phyloP scores from a whole-genome alignment of 1,140 invertebrate species.

The Epicauta chinensis region DNA sequence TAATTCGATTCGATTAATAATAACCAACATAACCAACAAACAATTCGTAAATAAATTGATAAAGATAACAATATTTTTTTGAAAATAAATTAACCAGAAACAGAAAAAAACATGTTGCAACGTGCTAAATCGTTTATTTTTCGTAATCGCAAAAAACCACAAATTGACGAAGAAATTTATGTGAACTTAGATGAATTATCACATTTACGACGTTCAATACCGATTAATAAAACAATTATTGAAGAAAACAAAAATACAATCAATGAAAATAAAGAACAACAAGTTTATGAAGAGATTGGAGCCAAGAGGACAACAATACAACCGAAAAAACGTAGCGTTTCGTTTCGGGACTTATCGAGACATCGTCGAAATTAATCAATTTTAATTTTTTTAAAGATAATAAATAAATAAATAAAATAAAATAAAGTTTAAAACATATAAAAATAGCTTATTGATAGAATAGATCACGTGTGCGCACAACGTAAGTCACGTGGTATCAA shows the following conservation, averaged over 20 bases:
- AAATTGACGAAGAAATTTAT: conserved; percentile 6
- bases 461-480: no score
- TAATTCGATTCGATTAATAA: no score
- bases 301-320: neutral
- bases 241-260: neutral
- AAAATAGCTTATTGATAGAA: no score
- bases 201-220: conserved; percentile 5
- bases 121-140: conserved; percentile 27
- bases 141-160: conserved; percentile 1
- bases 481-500: no score
- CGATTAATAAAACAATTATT: neutral
- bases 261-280: neutral
- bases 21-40: no score
- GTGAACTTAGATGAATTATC: conserved; percentile 3
- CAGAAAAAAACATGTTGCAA: conserved; percentile 17
- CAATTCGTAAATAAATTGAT: no score
- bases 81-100: no score
- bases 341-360: neutral
- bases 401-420: no score
- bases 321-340: conserved; percentile 4
- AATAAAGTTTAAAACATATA: no score
- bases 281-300: neutral
- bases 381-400: no score
- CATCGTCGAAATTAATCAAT: no score
- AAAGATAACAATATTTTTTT: no score